Evolutionary conservation across 53 echinoderm and acorn worm genomes (phyloP).

Genomic region (Hippasteria phrygiana): DNA sequence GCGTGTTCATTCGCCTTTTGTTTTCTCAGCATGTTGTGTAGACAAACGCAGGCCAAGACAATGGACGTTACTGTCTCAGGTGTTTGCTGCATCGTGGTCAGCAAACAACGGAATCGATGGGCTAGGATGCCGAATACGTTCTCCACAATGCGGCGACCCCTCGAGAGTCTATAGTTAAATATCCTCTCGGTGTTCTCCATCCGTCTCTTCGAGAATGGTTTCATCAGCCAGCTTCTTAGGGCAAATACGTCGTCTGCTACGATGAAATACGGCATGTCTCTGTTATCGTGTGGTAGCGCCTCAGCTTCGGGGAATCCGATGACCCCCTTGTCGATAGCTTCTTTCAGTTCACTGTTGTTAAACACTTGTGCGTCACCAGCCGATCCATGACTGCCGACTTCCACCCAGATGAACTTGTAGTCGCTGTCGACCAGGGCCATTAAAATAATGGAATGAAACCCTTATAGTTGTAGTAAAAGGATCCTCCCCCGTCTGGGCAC

Average conservation of each 20-base stretch:
- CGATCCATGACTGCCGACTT: background rate
- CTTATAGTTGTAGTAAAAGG: conserved; percentile 71
- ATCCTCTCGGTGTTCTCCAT: background rate
- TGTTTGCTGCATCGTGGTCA: background rate
- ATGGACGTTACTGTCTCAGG: background rate
- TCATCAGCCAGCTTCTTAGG: background rate
- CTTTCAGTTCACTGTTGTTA: conserved; percentile 46
- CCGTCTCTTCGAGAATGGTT: background rate
- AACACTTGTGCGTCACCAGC: background rate
- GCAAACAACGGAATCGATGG: background rate
- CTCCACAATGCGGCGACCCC: conserved; percentile 47
- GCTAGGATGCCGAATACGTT: conserved; percentile 51
- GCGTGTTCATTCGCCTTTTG: background rate
- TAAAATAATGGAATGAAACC: conserved; percentile 40
- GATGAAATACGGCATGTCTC: too few species aligned
- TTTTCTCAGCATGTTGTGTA: conserved; percentile 1
- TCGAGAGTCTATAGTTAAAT: conserved; percentile 21
- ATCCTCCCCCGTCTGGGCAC: conserved; percentile 36
- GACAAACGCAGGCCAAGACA: background rate
- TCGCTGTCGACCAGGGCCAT: conserved; percentile 63
- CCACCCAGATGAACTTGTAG: background rate
- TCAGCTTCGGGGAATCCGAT: conserved; percentile 60
- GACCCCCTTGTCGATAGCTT: conserved; percentile 10
- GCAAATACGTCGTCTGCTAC: too few species aligned
- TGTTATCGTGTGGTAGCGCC: too few species aligned